Conservation (phyloP, 2,113 vertebrate genomes). For the Oceanites oceanicus region DNA sequence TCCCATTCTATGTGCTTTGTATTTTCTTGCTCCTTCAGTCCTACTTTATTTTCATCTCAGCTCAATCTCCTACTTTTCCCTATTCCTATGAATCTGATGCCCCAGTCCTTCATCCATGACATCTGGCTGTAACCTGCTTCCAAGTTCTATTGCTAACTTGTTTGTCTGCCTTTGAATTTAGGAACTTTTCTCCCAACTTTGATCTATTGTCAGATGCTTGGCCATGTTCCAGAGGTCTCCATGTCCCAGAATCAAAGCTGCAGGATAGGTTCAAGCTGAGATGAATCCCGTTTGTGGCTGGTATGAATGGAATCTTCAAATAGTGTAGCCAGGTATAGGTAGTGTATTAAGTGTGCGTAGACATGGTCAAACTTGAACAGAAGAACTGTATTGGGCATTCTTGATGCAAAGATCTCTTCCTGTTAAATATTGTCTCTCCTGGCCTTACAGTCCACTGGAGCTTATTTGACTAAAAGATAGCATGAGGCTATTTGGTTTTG, state of each 20-base stretch:
- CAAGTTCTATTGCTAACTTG: neutral
- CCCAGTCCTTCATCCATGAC: neutral
- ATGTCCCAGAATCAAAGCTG: neutral
- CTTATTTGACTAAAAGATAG: neutral
- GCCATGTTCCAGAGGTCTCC: neutral
- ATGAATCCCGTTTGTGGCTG: neutral
- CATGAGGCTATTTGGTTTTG: neutral
- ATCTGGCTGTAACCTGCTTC: neutral
- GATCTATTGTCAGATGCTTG: neutral
- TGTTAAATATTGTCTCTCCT: neutral
- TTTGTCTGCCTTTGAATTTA: neutral
- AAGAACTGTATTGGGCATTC: neutral
- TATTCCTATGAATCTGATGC: neutral
- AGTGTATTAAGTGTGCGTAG: neutral
- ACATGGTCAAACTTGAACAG: neutral
- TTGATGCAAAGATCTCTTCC: neutral
- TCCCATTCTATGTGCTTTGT: neutral
- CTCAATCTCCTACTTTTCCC: neutral
- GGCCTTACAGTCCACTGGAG: neutral
- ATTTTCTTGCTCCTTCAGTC: neutral
- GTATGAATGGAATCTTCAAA: neutral
- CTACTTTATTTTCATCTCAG: neutral
- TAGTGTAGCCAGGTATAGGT: neutral
- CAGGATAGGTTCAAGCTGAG: neutral
- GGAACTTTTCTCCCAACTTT: neutral